phyloP scores from a whole-genome alignment of 1,140 invertebrate genomes.

The Lerema accius region DNA sequence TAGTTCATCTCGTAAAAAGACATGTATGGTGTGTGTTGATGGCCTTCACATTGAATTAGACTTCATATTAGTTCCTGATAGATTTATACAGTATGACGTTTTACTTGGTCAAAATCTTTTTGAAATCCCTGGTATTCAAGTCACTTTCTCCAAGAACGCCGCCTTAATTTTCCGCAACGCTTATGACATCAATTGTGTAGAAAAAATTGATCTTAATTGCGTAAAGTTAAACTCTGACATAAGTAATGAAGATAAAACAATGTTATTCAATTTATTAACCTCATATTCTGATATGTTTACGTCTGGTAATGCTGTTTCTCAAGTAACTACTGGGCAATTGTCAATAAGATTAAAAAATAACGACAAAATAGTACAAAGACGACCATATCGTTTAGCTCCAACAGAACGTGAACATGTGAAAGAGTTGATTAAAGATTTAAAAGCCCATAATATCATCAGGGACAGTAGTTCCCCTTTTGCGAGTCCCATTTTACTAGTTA shows the following conservation, averaged over 20 bases:
- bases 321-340: conserved; percentile 35
- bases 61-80: conserved; percentile 1
- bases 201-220: background rate
- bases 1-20: background rate
- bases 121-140: background rate
- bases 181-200: background rate
- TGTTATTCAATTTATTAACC: background rate
- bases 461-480: conserved; percentile 49
- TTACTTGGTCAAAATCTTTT: background rate
- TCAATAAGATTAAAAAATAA: conserved; percentile 39
- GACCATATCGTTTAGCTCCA: conserved; percentile 43
- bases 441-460: conserved; percentile 37
- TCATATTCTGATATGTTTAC: background rate
- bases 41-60: background rate
- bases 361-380: conserved; percentile 37
- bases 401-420: conserved; percentile 39
- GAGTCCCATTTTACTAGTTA: conserved; percentile 50
- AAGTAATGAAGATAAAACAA: background rate
- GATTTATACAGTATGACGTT: background rate
- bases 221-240: background rate
- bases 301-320: background rate
- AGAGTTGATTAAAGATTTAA: conserved; percentile 42
- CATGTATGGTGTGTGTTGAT: background rate
- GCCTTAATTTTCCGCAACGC: background rate
- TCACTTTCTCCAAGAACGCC: background rate